Base-by-base conservation (phyloP, 2,797 vertebrate species). In the Characodon lateralis region DNA sequence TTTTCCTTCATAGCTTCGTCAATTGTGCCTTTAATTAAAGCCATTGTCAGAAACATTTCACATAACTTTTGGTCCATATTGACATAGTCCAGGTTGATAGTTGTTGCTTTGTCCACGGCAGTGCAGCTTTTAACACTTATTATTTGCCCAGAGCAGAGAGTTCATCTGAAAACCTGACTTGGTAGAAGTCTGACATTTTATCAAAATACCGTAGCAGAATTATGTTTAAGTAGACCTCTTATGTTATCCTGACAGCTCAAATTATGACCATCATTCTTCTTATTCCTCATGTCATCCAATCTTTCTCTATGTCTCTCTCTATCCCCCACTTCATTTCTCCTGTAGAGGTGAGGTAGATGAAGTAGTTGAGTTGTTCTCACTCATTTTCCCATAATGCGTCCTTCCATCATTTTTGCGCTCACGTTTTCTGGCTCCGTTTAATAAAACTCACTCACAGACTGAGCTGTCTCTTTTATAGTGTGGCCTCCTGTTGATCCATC, bases 401-500 rank as follows among this genome's bases (percentile, higher is more conserved):
- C 78, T 72, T 85, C n/a, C 70, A 73, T 89, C 71, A 76, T 81
- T 66, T 72, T 50, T 61, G 43, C 81, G 43, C 78, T 77, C 84
- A 28, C 46, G 1, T 76, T 72, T 79, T 77, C 41, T 12, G 20
- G 46, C 78, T 84, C 55, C 5, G 53, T 88, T 78, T 75, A 85
- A 88, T 89, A 81, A 87, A 89, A 79, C 77, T 74, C 78, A 68
- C 69, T 80, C 71, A 50, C 51, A 31, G 2, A 55, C 74, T 20
- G 58, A 82, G 83, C 80, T 78, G 80, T 83, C 77, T 81, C 78
- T 86, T 83, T 91, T 81, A 87, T 88, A 81, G 88, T 46, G 5
- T 1, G 58, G 85, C 72, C 73, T 82, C 80, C 53, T 51, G 79
- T 87, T 88, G 87, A 90, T 91, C 82, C 83, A 85, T 93, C 85